Percentiles rank a stretch among this genome's conserved stretches.
phyloP scores from a whole-genome alignment of 1,140 invertebrate species.

The Battus philenor region DNA sequence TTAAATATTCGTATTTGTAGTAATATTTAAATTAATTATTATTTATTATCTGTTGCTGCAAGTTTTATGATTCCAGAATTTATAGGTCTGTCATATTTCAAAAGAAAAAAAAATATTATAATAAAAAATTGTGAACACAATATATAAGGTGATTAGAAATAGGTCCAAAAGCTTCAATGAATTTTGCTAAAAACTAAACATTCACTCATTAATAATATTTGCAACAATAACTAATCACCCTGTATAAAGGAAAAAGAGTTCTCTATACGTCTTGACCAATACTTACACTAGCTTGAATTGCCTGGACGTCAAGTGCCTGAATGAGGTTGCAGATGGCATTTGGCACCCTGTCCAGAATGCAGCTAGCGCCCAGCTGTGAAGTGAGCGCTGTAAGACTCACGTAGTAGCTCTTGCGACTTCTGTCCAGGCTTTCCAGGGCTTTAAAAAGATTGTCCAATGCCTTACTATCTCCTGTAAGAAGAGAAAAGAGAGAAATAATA shows the following conservation, averaged over 20 bases:
- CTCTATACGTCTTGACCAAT: too few relatives aligned
- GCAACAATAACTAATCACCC: too few relatives aligned
- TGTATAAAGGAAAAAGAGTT: too few relatives aligned
- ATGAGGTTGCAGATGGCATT: slow-evolving; percentile 25
- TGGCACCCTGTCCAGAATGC: slow-evolving; percentile 24
- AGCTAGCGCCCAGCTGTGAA: slow-evolving; percentile 22
- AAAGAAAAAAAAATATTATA: neutral
- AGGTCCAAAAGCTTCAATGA: too few relatives aligned
- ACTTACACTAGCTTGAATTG: slow-evolving; percentile 48
- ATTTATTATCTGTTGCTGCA: too few relatives aligned
- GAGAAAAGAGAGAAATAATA: too few relatives aligned
- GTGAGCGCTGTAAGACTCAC: slow-evolving; percentile 32
- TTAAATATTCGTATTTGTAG: too few relatives aligned
- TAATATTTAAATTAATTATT: too few relatives aligned
- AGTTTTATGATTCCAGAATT: too few relatives aligned
- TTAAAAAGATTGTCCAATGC: slow-evolving; percentile 29
- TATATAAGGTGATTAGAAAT: neutral
- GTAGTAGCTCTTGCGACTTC: slow-evolving; percentile 46
- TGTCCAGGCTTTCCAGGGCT: slow-evolving; percentile 28
- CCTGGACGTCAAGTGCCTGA: slow-evolving; percentile 24
- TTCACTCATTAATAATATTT: neutral
- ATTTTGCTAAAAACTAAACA: slow-evolving; percentile 7
- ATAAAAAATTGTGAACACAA: neutral
- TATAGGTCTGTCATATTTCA: too few relatives aligned
- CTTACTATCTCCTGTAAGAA: slow-evolving; percentile 30